Conservation (phyloP, 2,888 invertebrate genomes). For the Periphyllus acericola region DNA sequence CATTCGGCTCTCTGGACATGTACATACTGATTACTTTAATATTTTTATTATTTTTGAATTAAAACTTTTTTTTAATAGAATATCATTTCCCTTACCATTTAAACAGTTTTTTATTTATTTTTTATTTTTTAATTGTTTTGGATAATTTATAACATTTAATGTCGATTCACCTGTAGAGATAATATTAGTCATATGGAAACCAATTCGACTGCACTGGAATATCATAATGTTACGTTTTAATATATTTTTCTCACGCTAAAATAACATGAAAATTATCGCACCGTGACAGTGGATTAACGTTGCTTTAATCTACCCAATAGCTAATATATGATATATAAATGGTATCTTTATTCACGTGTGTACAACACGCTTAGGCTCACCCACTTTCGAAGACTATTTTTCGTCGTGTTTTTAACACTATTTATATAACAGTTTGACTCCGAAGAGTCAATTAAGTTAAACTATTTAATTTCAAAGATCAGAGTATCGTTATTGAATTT, state of each 20-base stretch:
- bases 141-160: background rate
- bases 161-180: background rate
- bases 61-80: background rate
- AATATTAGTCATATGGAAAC: background rate
- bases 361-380: constrained; percentile 31
- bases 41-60: constrained; percentile 37
- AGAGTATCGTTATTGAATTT: constrained; percentile 24
- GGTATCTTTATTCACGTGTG: constrained; percentile 17
- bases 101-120: background rate
- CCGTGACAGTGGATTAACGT: constrained; percentile 1
- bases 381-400: background rate
- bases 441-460: background rate
- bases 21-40: background rate
- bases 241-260: background rate
- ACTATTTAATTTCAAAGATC: constrained; percentile 27
- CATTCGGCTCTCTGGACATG: constrained; percentile 8
- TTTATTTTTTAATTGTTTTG: background rate
- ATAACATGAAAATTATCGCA: background rate
- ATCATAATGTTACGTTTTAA: background rate
- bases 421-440: background rate
- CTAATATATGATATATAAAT: too few species aligned
- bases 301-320: background rate
- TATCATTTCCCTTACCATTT: background rate
- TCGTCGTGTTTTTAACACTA: constrained; percentile 2
- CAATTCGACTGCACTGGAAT: background rate